Base-by-base conservation (phyloP, 2,113 vertebrate genomes). In the Apodemus sylvaticus region DNA sequence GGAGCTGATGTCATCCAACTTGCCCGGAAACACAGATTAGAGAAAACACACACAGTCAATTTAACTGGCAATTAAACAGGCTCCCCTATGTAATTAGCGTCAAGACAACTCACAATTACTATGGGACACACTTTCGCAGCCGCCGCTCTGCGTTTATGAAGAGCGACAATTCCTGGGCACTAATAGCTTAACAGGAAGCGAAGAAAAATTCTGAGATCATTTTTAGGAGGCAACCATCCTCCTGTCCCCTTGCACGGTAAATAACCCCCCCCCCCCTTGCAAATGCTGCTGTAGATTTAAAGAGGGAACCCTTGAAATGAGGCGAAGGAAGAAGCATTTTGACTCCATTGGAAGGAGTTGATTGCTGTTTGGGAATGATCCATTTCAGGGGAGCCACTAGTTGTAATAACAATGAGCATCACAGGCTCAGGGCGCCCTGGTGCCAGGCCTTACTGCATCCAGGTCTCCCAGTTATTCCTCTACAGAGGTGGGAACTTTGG, bases 1-100 rank as follows among this genome's bases (percentile, higher is more conserved):
- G 91, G 55, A 95, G 95, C 88, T 94, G 97, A 96, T 97, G 96
- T 95, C 97, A 97, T 95, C 96, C 89, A 93, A 92, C 97, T 97
- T 96, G 93, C 97, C 97, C 96, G 89, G 95, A 98, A 97, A 97
- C 97, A 94, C 95, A 97, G 96, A 97, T 97, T 98, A 98, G 97
- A 96, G 98, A 97, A 98, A 98, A 98, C 96, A 96, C 97, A 97
- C 97, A 97, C 97, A 97, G 97, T 96, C 97, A 97, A 97, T 98
- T 97, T 98, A 98, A 98, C 98, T 97, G 97, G 98, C 97, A 97
- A 98, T 98, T 98, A 98, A 98, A 97, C 97, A 97, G 96, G 93
- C 97, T 97, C 96, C 98, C 98, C 98, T 96, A 96, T 95, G 96
- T 97, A 98, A 98, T 98, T 98, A 98, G 96, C 95, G 91, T 98